Percentiles rank a stretch among this genome's conserved stretches.
Evolutionary conservation across 2,888 invertebrate species (phyloP).

Genomic region (Drosophila paranaensis): DNA sequence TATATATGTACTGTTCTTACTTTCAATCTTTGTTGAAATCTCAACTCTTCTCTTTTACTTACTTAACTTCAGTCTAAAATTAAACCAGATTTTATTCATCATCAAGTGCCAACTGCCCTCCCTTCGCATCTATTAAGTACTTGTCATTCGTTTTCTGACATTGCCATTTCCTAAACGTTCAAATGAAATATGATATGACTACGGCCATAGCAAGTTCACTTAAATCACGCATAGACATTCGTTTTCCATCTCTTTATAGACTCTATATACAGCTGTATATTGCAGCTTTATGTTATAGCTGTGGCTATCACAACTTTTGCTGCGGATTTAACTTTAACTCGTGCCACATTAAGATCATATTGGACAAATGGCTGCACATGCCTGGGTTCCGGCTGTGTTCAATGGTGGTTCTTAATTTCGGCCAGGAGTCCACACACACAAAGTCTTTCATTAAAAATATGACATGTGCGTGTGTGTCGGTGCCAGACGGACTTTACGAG

Average conservation of each 20-base stretch:
- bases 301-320: slow-evolving; percentile 20
- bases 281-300: slow-evolving; percentile 12
- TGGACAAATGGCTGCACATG: slow-evolving; percentile 14
- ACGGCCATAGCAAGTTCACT: background rate
- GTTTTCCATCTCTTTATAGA: slow-evolving; percentile 1
- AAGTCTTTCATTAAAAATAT: slow-evolving; percentile 61
- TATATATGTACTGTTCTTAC: too few species aligned
- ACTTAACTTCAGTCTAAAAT: background rate
- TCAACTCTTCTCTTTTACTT: background rate
- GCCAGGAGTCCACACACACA: slow-evolving; percentile 21
- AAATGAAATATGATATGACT: background rate
- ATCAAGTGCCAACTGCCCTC: background rate
- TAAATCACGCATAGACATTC: slow-evolving; percentile 12
- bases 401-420: slow-evolving; percentile 38
- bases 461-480: slow-evolving; percentile 33
- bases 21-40: too few species aligned
- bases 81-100: background rate
- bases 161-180: background rate
- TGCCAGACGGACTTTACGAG: slow-evolving; percentile 55
- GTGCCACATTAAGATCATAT: slow-evolving; percentile 38
- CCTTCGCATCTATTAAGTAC: background rate
- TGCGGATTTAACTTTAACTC: slow-evolving; percentile 8
- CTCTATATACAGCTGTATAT: background rate
- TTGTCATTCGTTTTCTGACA: background rate
- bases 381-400: slow-evolving; percentile 12